Evolutionary conservation across 2,888 invertebrate genomes (phyloP).

Genomic region (Uropetala carovei): DNA sequence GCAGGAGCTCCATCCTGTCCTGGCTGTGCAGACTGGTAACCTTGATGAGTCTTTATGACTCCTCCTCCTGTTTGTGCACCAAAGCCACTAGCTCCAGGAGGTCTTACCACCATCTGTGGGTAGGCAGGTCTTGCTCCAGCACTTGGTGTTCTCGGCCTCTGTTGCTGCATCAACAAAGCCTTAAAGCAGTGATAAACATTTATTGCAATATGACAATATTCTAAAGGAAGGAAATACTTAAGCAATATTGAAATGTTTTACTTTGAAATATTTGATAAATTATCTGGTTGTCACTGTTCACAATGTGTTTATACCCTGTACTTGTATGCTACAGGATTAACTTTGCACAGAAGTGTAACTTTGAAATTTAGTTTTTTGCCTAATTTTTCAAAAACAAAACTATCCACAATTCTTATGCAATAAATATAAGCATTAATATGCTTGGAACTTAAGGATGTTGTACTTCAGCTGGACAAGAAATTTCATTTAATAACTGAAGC

Average conservation of each 20-base stretch:
- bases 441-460: too few species aligned
- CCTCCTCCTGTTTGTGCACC: slow-evolving; percentile 10
- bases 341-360: too few species aligned
- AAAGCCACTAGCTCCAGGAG: slow-evolving; percentile 42
- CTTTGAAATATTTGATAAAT: too few species aligned
- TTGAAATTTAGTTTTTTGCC: too few species aligned
- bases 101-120: slow-evolving; percentile 56
- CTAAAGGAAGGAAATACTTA: background rate
- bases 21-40: slow-evolving; percentile 75
- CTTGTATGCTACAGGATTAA: background rate
- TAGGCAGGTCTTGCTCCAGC: slow-evolving; percentile 43
- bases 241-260: too few species aligned
- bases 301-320: background rate
- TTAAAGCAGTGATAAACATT: background rate
- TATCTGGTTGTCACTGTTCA: too few species aligned
- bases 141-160: slow-evolving; percentile 49
- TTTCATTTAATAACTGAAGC: too few species aligned
- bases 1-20: slow-evolving; percentile 76
- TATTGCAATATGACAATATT: background rate
- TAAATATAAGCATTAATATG: too few species aligned
- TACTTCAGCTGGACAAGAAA: too few species aligned
- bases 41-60: slow-evolving; percentile 69
- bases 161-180: slow-evolving; percentile 51
- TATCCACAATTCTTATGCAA: too few species aligned
- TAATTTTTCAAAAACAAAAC: too few species aligned